These are phyloP conservation scores for Rhinogobius similis DNA, from an alignment of 2,113 vertebrate genomes.

Conservation along the genomic window DNA sequence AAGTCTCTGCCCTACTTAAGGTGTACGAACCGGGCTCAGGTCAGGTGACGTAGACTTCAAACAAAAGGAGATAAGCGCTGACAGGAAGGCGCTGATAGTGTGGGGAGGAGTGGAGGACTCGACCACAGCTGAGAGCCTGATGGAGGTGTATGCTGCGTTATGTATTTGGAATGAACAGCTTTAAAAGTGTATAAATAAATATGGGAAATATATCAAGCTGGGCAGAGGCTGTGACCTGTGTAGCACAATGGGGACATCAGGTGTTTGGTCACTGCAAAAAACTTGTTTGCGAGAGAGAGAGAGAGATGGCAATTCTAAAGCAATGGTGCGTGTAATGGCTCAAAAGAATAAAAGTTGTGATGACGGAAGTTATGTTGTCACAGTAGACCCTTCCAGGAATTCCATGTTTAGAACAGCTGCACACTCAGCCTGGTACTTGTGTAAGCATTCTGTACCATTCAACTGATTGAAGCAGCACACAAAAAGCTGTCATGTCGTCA, in stretches of 20 bases:
- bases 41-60: constrained; percentile 8
- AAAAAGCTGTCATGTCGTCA: too few species aligned
- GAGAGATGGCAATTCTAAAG: background rate
- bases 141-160: background rate
- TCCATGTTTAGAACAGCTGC: too few species aligned
- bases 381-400: too few species aligned
- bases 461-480: too few species aligned
- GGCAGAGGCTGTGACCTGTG: background rate
- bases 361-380: too few species aligned
- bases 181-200: background rate
- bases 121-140: background rate
- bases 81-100: constrained; percentile 17
- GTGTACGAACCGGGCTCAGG: constrained; percentile 19
- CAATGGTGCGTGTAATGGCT: constrained; percentile 26
- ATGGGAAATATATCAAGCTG: background rate
- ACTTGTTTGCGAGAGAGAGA: background rate
- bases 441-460: too few species aligned
- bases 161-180: background rate
- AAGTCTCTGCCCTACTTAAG: constrained; percentile 57
- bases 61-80: constrained; percentile 30
- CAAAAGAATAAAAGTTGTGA: background rate
- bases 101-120: constrained; percentile 16
- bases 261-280: background rate
- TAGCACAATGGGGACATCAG: background rate
- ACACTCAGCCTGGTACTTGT: too few species aligned